These are phyloP conservation scores for Tragelaphus imberbis DNA, from an alignment of 2,113 vertebrate species.

Conservation along the genomic window DNA sequence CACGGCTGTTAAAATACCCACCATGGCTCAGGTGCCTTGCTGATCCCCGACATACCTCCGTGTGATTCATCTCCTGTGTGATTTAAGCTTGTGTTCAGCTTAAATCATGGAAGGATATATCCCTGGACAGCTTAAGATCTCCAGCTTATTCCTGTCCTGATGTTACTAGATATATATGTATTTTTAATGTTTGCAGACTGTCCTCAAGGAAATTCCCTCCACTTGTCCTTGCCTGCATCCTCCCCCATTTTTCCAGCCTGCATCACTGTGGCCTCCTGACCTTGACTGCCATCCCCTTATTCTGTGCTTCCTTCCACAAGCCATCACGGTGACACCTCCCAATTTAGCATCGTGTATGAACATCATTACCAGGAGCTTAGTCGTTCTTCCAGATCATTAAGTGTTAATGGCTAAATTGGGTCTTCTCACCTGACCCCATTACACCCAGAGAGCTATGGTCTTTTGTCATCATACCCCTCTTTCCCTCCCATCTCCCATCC, in stretches of 20 bases:
- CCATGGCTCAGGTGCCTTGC: neutral
- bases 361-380: constrained; percentile 19
- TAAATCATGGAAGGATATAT: neutral
- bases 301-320: constrained; percentile 26
- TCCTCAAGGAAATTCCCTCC: neutral
- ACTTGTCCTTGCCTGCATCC: neutral
- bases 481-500: neutral
- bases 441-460: neutral
- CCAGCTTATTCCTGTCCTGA: neutral
- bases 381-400: constrained; percentile 60
- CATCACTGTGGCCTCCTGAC: neutral
- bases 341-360: constrained; percentile 57
- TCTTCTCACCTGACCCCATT: constrained; percentile 62
- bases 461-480: constrained; percentile 16
- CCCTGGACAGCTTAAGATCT: neutral
- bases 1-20: neutral
- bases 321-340: constrained; percentile 52
- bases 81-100: neutral
- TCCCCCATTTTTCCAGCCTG: neutral
- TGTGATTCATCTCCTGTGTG: neutral
- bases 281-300: neutral
- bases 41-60: neutral
- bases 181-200: neutral
- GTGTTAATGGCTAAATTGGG: constrained; percentile 47
- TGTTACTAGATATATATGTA: neutral